Evolutionary conservation across 2,888 invertebrate genomes (phyloP), one percentile per base, ranked within the genome.

Genomic region (Cremastinae sp.): DNA sequence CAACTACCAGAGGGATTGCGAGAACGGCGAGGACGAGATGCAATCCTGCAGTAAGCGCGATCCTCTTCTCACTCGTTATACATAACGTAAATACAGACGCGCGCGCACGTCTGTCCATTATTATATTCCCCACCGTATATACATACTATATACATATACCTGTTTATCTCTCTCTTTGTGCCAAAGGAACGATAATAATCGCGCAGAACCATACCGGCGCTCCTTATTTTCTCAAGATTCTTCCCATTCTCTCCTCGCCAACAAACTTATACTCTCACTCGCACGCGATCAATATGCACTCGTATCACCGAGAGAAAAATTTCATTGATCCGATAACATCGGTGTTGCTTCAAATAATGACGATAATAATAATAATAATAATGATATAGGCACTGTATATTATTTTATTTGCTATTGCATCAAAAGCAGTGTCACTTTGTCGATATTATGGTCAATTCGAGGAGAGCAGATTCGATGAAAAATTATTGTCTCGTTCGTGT

Each of bases 1-100:
- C 92, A 97, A 98, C 92, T 97, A 97, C 91, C 96, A 97, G 89
- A 94, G 94, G 88, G 97, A 98, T 92, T 98, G 98, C 91, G 96
- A 96, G 81, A 96, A 95, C 87, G 97, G 96, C 58, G 96, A 96
- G 90, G 96, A 97, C 89, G 97, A 97, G 90, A 94, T 95, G 90
- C 96, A 96, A 89, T 93, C 95, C 72, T 97, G 97, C 90, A 95
- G 97, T 97, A 92, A 96, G 96, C 95, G 91, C 43, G 71, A n/a
- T n/a, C n/a, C 53, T 62, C 41, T 22, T 7, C 7, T 20, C 14
- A 53, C 43, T 69, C 38, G n/a, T 8, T 5, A 14, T 49, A 36
- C 18, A 51, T 47, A 56, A 41, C 8, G 45, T 14, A 53, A 9
- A 41, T 16, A 62, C 45, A 36, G 20, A n/a, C n/a, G n/a, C n/a